Evolutionary conservation across 2,113 vertebrate genomes (phyloP), one percentile per base, ranked within the genome.

Genomic region (Eulemur rufifrons): DNA sequence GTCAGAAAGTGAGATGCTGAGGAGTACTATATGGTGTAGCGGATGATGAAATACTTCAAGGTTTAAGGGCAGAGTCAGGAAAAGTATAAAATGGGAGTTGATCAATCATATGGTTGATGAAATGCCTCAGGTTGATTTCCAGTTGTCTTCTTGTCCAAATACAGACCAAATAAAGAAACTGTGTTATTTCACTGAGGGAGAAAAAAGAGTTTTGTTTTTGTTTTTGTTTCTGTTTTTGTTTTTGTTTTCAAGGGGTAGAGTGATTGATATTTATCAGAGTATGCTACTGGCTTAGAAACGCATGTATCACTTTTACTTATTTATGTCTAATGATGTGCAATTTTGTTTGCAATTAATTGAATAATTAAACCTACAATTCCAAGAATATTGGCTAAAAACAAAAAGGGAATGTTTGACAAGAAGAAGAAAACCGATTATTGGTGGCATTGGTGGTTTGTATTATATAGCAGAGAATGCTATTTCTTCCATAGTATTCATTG

Each of bases 321-420:
- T 63, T 88, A 34, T 69, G 15, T 12, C 20, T 68, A 63, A 18
- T 21, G 18, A 39, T 56, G 2, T 4, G 68, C 6, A 89, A 1
- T 61, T 78, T 69, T 59, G 11, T 78, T 93, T 78, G 15, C 11
- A 76, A 52, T 45, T 68, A 54, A 69, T 39, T 82, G 10, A 71
- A 17, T 73, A 90, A 92, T 94, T 94, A 45, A 89, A 56, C 23
- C 15, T 13, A 84, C 45, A 37, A 69, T 54, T 94, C 42, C 85
- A 27, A 37, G 6, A 76, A 59, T 66, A 39, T 3, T 56, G 5
- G 3, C 23, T 86, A 83, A 52, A 68, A 23, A 47, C 29, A 27
- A 76, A 45, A 69, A 10, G 25, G 56, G 15, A 63, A 77, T 89
- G 17, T 32, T 32, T 54, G 37, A 32, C 4, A 83, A 34, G 11